Conservation (phyloP, 2,113 vertebrate genomes). For the Oceanodroma tethys region DNA sequence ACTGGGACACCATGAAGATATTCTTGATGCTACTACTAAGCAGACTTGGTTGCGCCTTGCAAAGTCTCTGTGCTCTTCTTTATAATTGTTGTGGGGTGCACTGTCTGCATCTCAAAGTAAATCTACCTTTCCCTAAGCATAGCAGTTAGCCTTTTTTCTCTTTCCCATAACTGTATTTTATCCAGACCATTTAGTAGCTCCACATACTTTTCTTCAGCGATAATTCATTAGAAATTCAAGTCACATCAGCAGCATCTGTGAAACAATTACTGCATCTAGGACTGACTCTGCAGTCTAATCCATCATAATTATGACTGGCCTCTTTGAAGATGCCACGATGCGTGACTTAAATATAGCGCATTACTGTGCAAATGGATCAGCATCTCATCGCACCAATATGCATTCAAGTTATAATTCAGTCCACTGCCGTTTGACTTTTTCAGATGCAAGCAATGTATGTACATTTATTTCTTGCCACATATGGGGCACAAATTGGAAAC, state of each 20-base stretch:
- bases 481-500: conserved; percentile 4
- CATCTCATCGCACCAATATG: conserved; percentile 59
- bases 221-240: conserved; percentile 81
- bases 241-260: conserved; percentile 84
- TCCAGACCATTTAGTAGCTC: background rate
- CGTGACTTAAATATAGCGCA: conserved; percentile 76
- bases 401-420: conserved; percentile 57
- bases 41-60: background rate
- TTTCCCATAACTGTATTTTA: conserved; percentile 15
- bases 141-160: background rate
- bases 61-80: background rate
- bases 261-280: conserved; percentile 81
- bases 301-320: conserved; percentile 85
- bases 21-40: background rate
- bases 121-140: background rate
- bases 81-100: background rate
- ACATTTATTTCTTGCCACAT: background rate
- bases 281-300: conserved; percentile 85
- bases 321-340: conserved; percentile 78
- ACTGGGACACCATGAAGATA: background rate
- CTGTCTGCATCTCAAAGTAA: background rate
- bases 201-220: conserved; percentile 37
- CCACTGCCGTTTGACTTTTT: conserved; percentile 31
- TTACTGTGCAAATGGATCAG: conserved; percentile 72
- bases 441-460: background rate